These are phyloP conservation scores for Hesperophylax magnus DNA, from an alignment of 1,140 invertebrate species.

Conservation along the genomic window DNA sequence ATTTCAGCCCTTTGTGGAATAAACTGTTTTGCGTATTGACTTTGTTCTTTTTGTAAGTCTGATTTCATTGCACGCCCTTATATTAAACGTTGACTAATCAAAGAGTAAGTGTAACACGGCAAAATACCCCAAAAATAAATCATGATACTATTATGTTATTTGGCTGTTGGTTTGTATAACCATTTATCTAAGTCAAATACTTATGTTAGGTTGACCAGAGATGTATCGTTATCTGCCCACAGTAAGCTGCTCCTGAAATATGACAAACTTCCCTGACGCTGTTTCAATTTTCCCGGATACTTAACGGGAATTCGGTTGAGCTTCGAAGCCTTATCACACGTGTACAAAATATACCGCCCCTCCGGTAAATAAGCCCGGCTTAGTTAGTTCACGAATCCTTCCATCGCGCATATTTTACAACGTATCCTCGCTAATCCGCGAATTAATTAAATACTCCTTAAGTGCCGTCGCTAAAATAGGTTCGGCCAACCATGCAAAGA, in stretches of 20 bases:
- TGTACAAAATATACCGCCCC: neutral
- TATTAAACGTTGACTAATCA: too few species aligned
- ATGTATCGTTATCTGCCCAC: neutral
- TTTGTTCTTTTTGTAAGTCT: too few species aligned
- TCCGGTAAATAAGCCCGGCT: constrained; percentile 19
- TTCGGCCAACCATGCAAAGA: neutral
- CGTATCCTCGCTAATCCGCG: constrained; percentile 6
- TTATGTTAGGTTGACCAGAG: neutral
- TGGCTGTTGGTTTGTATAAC: too few species aligned
- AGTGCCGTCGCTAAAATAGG: neutral
- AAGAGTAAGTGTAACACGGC: too few species aligned
- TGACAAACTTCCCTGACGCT: constrained; percentile 1
- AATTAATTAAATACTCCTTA: neutral
- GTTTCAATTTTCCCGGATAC: constrained; percentile 16
- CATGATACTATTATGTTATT: too few species aligned
- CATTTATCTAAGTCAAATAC: too few species aligned
- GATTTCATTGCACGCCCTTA: too few species aligned
- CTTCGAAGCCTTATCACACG: constrained; percentile 17
- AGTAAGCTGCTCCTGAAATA: neutral
- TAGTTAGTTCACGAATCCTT: neutral
- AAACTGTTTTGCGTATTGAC: too few species aligned
- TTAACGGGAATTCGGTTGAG: constrained; percentile 5
- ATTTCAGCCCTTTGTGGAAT: too few species aligned
- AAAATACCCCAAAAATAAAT: too few species aligned
- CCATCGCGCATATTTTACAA: constrained; percentile 6